Conservation (phyloP, 2,888 invertebrate genomes). For the Panopea generosa region DNA sequence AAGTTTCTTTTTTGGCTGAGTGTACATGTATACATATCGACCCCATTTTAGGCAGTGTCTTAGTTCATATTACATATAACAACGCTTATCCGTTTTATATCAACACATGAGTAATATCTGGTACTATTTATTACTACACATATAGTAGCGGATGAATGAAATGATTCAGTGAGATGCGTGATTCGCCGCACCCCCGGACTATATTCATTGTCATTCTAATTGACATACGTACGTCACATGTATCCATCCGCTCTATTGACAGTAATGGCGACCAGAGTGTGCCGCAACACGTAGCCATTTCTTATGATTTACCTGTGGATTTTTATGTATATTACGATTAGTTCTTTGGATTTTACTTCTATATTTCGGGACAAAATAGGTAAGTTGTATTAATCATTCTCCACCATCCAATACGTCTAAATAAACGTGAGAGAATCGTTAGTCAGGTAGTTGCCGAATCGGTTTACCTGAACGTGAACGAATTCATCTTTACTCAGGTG, state of each 20-base stretch:
- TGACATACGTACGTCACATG: constrained; percentile 49
- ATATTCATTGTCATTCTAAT: constrained; percentile 64
- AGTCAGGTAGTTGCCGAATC: constrained; percentile 35
- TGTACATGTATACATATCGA: too few species aligned
- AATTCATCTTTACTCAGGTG: constrained; percentile 46
- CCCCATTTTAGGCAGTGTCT: too few species aligned
- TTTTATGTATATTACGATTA: constrained; percentile 19
- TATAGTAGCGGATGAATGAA: constrained; percentile 63
- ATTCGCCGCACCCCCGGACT: constrained; percentile 45
- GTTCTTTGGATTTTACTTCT: constrained; percentile 32
- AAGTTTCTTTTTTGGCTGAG: too few species aligned
- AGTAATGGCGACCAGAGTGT: constrained; percentile 59
- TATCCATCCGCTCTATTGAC: constrained; percentile 66
- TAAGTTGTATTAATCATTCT: constrained; percentile 20
- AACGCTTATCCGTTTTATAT: background rate
- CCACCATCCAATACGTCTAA: background rate
- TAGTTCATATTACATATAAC: constrained; percentile 3
- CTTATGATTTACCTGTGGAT: constrained; percentile 53
- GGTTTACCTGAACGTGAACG: constrained; percentile 56
- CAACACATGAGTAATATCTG: constrained; percentile 32
- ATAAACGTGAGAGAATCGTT: constrained; percentile 28
- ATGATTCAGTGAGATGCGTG: constrained; percentile 31
- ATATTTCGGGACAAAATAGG: constrained; percentile 17
- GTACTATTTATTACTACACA: constrained; percentile 65
- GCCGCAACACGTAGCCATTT: constrained; percentile 18